Evolutionary conservation across 1,140 invertebrate genomes (phyloP).

Genomic region (Caenorhabditis briggsae): DNA sequence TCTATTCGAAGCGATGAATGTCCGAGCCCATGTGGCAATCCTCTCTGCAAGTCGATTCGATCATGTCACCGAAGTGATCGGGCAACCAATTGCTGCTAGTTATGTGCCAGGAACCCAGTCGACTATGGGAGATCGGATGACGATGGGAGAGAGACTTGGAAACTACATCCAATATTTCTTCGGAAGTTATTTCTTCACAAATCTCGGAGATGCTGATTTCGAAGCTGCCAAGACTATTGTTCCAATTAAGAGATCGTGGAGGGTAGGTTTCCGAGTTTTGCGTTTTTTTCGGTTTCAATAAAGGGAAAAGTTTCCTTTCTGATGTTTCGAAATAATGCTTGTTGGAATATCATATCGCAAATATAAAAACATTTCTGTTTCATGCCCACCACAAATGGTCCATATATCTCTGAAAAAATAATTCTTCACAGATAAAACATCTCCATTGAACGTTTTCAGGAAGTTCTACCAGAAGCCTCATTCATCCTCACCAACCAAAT

Average conservation of each 20-base stretch:
- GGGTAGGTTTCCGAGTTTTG: too few species aligned
- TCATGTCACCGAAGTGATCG: slow-evolving; percentile 25
- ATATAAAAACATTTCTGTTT: too few species aligned
- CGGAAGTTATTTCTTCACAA: not conserved
- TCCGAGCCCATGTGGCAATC: slow-evolving; percentile 36
- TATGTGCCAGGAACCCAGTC: slow-evolving; percentile 26
- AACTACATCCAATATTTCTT: slow-evolving; percentile 20
- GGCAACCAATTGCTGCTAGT: slow-evolving; percentile 43
- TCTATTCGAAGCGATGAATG: slow-evolving; percentile 21
- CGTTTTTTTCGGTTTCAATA: too few species aligned
- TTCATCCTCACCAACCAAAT: slow-evolving; percentile 65
- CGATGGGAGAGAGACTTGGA: slow-evolving; percentile 2
- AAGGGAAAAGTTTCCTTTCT: too few species aligned
- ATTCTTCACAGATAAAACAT: not conserved
- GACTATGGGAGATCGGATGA: not conserved
- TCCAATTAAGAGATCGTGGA: not conserved
- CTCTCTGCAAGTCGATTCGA: slow-evolving; percentile 11
- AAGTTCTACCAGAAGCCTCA: slow-evolving; percentile 23
- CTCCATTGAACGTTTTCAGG: not conserved
- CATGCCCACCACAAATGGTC: too few species aligned
- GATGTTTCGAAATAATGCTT: not conserved
- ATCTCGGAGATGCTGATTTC: not conserved
- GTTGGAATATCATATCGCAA: too few species aligned
- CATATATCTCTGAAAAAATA: not conserved
- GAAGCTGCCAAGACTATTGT: not conserved